Evolutionary conservation across 2,113 vertebrate genomes (phyloP), one percentile per base, ranked within the genome.

Genomic region (Lontra canadensis): DNA sequence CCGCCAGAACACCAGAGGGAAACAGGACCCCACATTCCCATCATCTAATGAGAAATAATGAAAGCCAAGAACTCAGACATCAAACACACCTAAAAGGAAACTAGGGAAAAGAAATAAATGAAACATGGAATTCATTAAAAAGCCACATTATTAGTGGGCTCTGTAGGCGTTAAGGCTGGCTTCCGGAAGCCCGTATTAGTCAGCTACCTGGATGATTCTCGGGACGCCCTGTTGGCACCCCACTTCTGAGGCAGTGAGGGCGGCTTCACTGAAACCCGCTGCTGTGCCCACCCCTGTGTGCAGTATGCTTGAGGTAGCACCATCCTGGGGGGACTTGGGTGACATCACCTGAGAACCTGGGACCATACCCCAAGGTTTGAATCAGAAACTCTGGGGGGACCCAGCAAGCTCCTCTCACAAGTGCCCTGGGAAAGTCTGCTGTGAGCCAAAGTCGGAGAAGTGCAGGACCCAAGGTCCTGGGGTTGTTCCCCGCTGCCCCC

Each of bases 401-500:
- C 18, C n/a, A 0, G 3, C 26, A 10, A 8, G 4, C 26, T 42
- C 2, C 1, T 12, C 7, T 73, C 36, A 61, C 21, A 31, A 29
- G 39, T 18, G 4, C 59, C 6, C 47, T 0, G 1, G 4, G 79
- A 29, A 47, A 44, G 12, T 21, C 23, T 3, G 31, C 29, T 3
- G 1, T 7, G 52, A 90, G 31, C 52, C 20, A 6, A 29, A 6
- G 18, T 34, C 4, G 13, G 79, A 55, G 36, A 26, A 9, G 52
- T 10, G 12, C 36, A 13, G 36, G 29, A 18, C 31, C 39, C 15
- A 17, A 47, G 71, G 34, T 3, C 39, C 6, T 10, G 39, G 0
- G n/a, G 2, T 29, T 1, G 26, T 11, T 39, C 3, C 49, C 73
- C 21, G 17, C 4, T 1, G 8, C 1, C 44, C 9, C 10, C 44